phyloP scores from a whole-genome alignment of 2,797 vertebrate species.

The Triplophysa yarkandensis region DNA sequence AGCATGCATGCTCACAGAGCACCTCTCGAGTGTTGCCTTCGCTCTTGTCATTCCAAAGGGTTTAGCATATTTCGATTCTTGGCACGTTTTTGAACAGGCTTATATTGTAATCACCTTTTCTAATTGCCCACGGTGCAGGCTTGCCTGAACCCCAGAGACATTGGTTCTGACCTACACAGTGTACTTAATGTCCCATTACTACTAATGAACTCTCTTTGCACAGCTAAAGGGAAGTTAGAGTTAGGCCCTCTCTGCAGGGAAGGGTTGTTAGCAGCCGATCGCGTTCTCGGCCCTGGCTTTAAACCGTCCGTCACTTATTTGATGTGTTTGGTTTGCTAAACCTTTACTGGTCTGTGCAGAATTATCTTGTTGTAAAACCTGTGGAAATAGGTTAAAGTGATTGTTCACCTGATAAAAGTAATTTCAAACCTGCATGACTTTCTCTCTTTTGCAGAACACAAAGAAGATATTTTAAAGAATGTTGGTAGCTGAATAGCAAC shows the following conservation, averaged over 20 bases:
- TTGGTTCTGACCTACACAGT: conserved; percentile 77
- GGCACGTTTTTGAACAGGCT: conserved; percentile 70
- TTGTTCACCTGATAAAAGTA: too few relatives aligned
- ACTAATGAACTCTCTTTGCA: conserved; percentile 79
- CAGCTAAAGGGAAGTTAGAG: conserved; percentile 65
- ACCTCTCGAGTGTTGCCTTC: conserved; percentile 53
- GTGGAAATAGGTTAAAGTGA: too few relatives aligned
- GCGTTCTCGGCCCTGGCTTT: conserved; percentile 26
- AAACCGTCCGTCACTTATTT: conserved; percentile 24
- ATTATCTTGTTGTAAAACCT: too few relatives aligned
- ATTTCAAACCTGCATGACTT: too few relatives aligned
- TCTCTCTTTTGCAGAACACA: too few relatives aligned
- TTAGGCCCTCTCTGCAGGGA: conserved; percentile 66
- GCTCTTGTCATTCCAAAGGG: conserved; percentile 47
- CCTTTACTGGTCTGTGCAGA: neutral
- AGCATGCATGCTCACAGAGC: conserved; percentile 51
- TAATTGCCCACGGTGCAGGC: conserved; percentile 79
- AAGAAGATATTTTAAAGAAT: too few relatives aligned
- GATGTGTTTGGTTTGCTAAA: conserved; percentile 16
- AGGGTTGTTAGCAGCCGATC: conserved; percentile 62
- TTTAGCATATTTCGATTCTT: conserved; percentile 64
- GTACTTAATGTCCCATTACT: conserved; percentile 82
- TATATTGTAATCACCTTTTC: conserved; percentile 78
- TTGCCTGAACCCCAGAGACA: conserved; percentile 73
- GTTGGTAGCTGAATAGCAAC: too few relatives aligned